Evolutionary conservation across 2,797 vertebrate species (phyloP).

Genomic region (Sebastes iracundus): DNA sequence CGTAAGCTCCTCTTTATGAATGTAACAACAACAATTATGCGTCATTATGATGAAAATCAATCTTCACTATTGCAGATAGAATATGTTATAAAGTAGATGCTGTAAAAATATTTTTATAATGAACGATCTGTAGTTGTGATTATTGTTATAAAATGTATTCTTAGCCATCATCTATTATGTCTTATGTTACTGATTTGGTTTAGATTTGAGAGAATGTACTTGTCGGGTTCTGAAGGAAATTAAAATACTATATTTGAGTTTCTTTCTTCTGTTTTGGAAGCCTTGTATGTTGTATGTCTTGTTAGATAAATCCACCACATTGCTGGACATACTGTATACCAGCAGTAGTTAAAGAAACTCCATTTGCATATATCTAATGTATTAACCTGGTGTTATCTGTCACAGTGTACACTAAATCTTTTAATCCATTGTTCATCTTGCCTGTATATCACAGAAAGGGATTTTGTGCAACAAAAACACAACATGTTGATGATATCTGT

Average conservation of each 20-base stretch:
- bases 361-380: neutral
- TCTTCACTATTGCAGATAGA: constrained; percentile 9
- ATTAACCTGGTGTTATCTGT: neutral
- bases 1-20: constrained; percentile 21
- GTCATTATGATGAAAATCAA: neutral
- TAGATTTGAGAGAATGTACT: constrained; percentile 7
- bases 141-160: neutral
- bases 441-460: neutral
- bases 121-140: neutral
- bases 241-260: neutral
- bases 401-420: neutral
- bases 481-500: neutral
- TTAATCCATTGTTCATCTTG: neutral
- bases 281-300: neutral
- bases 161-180: constrained; percentile 4
- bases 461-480: constrained; percentile 3
- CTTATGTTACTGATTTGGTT: constrained; percentile 2
- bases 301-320: neutral
- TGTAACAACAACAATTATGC: constrained; percentile 27
- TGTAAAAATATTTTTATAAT: constrained; percentile 53
- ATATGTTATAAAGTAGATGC: constrained; percentile 1
- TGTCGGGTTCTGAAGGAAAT: neutral
- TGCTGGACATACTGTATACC: constrained; percentile 1
- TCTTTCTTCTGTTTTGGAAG: neutral
- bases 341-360: neutral